Base-by-base conservation (phyloP, 2,888 invertebrate genomes). In the Xestia c-nigrum region DNA sequence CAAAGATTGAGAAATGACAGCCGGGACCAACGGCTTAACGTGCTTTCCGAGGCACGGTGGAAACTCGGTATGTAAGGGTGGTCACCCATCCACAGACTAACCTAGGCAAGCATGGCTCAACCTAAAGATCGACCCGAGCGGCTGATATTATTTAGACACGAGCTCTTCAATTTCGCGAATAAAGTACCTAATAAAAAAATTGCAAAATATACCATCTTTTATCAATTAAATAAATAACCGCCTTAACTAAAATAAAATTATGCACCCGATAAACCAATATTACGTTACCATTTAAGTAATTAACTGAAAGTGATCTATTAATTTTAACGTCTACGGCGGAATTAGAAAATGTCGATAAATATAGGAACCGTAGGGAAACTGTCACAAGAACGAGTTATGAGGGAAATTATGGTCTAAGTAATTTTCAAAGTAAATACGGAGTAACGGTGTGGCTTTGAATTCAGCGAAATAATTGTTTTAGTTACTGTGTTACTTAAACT, bases 281-380 rank as follows among this genome's bases (percentile, higher is more conserved):
- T 70, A 72, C 24, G 12, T 31, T 43, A 21, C 4, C 16, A 72
- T 67, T 75, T 38, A 72, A 78, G 80, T 75, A 61, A 77, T 77
- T 75, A 86, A 76, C 73, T 75, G 79, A 81, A 83, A 81, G 75
- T 79, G 71, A 83, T 80, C 71, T 74, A 63, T 76, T 73, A 79
- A 76, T 77, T 65, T 66, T 69, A 85, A 73, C 52, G 52, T 61
- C 75, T 72, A 79, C 65, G 55, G 14, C 4, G 59, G 50, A 74
- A 76, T 85, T 74, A 81, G 74, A 87, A 80, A 85, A 77, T 71
- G 52, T 76, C 68, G 66, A 83, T 85, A 85, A 86, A 81, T 75
- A 78, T 78, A 83, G 83, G 83, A 85, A 69, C 72, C 78, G 66
- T 66, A 63, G 24, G 63, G 19, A 38, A 70, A 80, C 79, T 81